Conservation (phyloP, 2,888 invertebrate genomes). For the Cephus pulcher region DNA sequence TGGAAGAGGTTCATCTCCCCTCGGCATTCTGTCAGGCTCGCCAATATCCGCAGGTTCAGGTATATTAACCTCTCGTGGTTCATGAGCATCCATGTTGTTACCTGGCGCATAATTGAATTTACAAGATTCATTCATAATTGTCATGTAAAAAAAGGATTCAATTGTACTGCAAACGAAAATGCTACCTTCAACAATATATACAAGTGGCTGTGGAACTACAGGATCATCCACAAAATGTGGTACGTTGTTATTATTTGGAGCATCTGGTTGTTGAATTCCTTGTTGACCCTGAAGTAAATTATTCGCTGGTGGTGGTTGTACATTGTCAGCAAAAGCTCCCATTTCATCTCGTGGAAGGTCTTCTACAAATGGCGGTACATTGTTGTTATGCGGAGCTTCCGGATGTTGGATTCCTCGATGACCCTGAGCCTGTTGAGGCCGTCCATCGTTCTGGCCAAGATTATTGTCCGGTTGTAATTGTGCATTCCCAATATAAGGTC, state of each 20-base stretch:
- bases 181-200: neutral
- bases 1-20: constrained; percentile 56
- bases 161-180: neutral
- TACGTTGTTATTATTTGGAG: constrained; percentile 63
- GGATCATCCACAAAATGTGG: constrained; percentile 62
- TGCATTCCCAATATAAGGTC: constrained; percentile 49
- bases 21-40: constrained; percentile 15
- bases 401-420: constrained; percentile 41
- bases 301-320: constrained; percentile 66
- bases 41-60: neutral
- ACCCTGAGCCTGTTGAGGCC: constrained; percentile 44
- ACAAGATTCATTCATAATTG: neutral
- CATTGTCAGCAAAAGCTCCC: constrained; percentile 66
- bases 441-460: constrained; percentile 65
- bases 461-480: constrained; percentile 67
- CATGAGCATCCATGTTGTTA: neutral
- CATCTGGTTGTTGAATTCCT: constrained; percentile 46
- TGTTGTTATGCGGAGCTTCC: constrained; percentile 61
- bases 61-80: neutral
- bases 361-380: constrained; percentile 61
- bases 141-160: neutral
- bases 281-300: constrained; percentile 65
- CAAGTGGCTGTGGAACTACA: constrained; percentile 28
- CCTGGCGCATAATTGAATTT: neutral
- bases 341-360: constrained; percentile 51